Base-by-base conservation (phyloP, 2,113 vertebrate genomes). In the Paradoxurus hermaphroditus region DNA sequence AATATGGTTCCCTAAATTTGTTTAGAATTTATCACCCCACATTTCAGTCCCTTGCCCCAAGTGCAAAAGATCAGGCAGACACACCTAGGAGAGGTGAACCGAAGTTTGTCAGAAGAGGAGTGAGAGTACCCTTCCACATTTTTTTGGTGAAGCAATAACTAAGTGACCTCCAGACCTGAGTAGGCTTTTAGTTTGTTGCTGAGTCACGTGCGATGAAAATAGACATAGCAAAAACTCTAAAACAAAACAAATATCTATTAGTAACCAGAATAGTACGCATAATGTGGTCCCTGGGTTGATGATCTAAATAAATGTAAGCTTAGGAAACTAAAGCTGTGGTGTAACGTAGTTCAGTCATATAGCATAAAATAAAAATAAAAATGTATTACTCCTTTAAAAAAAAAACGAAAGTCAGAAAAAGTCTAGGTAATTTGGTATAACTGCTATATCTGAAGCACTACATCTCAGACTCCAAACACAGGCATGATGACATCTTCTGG, bases 311-410 rank as follows among this genome's bases (percentile, higher is more conserved):
- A n/a, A 86, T 65, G 19, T 92, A 56, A 79, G 39, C 5, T 31
- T 85, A 88, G 44, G 18, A 92, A 92, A 86, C 65, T 77, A 82
- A 79, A 95, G 27, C 8, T 63, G 65, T 90, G n/a, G 16, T 94
- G 14, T 9, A 34, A 59, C n/a, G 18, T 53, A 81, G 29, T 34
- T 78, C 34, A 94, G 21, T 6, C 46, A 93, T 95, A 81, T 2
- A 91, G 2, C 9, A 21, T 4, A 29, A 72, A 95, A 49, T 36
- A 21, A 51, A 95, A 94, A 25, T 53, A 21, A 51, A 95, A 95
- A 27, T 46, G 4, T 34, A 18, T 36, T 86, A 39, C 25, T 72
- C 8, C 14, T 49, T 91, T 1, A 34, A n/a, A 67, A 67, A 65
- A 34, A 41, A 25, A 13, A 41, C 27, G 9, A 75, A 46, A 34